Percentiles rank a stretch among this genome's conserved stretches.
These are phyloP conservation scores for Oscheius sp. DNA, from an alignment of 1,140 invertebrate species.

Conservation along the genomic window DNA sequence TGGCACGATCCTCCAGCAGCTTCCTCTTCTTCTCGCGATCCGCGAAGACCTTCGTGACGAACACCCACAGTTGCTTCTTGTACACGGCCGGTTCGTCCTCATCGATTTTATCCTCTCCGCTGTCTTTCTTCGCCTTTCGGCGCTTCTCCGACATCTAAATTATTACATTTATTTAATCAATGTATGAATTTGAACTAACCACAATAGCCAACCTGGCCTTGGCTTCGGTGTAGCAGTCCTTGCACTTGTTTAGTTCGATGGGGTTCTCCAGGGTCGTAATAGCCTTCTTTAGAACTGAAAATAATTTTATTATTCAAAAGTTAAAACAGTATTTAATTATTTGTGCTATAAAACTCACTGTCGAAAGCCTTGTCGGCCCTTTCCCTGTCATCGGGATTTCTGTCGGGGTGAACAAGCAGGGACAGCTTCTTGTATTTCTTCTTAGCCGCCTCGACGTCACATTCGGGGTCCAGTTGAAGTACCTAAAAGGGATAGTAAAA, in stretches of 20 bases:
- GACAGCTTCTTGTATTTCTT: constrained; percentile 93
- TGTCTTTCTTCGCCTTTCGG: constrained; percentile 90
- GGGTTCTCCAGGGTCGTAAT: constrained; percentile 95
- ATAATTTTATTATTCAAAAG: constrained; percentile 11
- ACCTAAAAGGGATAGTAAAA: constrained; percentile 65
- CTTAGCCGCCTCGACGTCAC: constrained; percentile 83
- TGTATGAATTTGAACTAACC: constrained; percentile 1
- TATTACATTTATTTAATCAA: not conserved
- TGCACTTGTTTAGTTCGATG: constrained; percentile 84
- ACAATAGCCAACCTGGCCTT: constrained; percentile 87
- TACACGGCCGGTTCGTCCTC: constrained; percentile 72
- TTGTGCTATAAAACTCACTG: constrained; percentile 59
- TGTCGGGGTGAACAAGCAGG: constrained; percentile 96
- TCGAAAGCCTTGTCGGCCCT: constrained; percentile 86
- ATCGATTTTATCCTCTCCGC: constrained; percentile 75
- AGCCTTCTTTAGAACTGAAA: constrained; percentile 79
- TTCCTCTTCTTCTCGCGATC: constrained; percentile 58
- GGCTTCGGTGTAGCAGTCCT: constrained; percentile 95
- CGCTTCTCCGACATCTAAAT: constrained; percentile 80
- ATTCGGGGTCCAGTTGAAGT: constrained; percentile 86
- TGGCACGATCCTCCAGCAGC: constrained; percentile 55
- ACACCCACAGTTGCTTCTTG: constrained; percentile 53
- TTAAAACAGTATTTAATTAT: not conserved
- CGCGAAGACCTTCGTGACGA: constrained; percentile 57
- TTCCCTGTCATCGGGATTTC: constrained; percentile 91